These are phyloP conservation scores for Apodemus speciosus DNA, from an alignment of 2,113 vertebrate species.

Conservation along the genomic window DNA sequence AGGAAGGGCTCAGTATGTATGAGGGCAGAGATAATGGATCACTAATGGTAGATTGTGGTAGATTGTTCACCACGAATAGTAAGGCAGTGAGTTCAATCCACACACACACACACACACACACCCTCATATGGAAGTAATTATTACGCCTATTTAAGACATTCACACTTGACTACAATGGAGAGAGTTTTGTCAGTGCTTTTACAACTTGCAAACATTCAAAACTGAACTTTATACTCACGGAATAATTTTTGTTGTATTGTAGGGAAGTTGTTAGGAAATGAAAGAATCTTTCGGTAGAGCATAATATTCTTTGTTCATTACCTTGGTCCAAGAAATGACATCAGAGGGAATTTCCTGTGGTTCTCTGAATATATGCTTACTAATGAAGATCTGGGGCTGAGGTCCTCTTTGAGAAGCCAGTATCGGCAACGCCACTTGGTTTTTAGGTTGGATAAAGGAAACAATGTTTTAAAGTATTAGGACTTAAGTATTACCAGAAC, in stretches of 20 bases:
- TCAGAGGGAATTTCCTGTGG: constrained; percentile 56
- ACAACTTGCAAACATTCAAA: constrained; percentile 16
- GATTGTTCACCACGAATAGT: background rate
- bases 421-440: background rate
- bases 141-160: constrained; percentile 11
- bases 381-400: constrained; percentile 33
- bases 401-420: background rate
- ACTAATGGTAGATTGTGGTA: too few species aligned
- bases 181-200: constrained; percentile 37
- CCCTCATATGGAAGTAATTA: background rate
- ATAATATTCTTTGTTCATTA: constrained; percentile 34
- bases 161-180: background rate
- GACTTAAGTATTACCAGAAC: background rate
- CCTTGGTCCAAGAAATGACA: constrained; percentile 29
- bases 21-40: background rate
- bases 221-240: constrained; percentile 1
- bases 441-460: constrained; percentile 37
- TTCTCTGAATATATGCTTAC: constrained; percentile 55
- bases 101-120: background rate
- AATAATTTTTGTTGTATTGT: constrained; percentile 33
- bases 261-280: constrained; percentile 36
- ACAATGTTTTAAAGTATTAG: background rate
- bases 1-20: background rate
- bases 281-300: constrained; percentile 15
- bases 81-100: background rate